Conservation (phyloP, 2,888 invertebrate genomes). For the Panzeria rudis region DNA sequence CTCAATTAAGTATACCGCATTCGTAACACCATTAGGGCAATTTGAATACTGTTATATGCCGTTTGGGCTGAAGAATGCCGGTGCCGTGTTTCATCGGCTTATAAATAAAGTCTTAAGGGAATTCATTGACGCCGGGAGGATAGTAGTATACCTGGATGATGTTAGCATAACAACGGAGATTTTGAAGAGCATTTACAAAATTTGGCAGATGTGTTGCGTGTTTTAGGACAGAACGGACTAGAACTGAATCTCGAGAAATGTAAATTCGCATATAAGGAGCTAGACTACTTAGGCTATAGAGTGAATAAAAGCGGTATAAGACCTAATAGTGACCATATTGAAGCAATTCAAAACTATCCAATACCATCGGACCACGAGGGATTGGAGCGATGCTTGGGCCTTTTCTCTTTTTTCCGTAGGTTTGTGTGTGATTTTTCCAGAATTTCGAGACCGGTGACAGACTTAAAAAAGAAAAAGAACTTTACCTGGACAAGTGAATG, state of each 20-base stretch:
- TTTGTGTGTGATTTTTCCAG: constrained; percentile 74
- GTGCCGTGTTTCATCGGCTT: not conserved
- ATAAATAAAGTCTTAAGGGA: not conserved
- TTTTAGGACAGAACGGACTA: no score
- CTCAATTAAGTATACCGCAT: no score
- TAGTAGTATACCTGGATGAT: not conserved
- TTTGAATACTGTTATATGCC: no score
- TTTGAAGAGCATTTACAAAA: not conserved
- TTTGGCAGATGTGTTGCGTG: no score
- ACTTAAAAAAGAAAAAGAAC: not conserved
- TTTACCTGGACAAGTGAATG: constrained; percentile 27
- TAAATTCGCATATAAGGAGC: not conserved
- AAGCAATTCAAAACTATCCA: not conserved
- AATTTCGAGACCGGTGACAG: not conserved
- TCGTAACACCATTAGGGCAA: no score
- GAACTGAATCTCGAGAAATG: not conserved
- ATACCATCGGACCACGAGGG: not conserved
- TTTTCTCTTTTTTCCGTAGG: constrained; percentile 4
- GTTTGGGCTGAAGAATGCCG: no score
- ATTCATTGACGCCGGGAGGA: not conserved
- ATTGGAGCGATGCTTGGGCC: not conserved
- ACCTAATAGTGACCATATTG: not conserved
- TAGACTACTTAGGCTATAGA: not conserved
- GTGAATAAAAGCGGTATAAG: not conserved
- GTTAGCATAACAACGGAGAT: no score